These are phyloP conservation scores for Calephelis virginiensis DNA, from an alignment of 1,140 invertebrate species.

Conservation along the genomic window DNA sequence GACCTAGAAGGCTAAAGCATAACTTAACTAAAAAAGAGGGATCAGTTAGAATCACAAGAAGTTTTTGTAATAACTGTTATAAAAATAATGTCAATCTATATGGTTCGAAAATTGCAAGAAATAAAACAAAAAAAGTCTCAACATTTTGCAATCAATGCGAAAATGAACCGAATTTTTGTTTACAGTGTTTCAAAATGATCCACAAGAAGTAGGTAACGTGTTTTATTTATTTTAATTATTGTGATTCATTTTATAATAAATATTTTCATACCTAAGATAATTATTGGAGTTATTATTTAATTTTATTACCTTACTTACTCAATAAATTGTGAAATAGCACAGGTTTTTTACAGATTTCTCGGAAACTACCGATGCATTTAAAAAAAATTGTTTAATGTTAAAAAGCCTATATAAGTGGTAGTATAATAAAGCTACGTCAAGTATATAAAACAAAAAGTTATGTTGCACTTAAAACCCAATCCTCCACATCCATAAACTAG, in stretches of 20 bases:
- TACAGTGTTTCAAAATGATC: slow-evolving; percentile 45
- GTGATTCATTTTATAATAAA: slow-evolving; percentile 41
- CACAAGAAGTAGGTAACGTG: slow-evolving; percentile 38
- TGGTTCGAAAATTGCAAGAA: too few species aligned
- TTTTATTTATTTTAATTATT: slow-evolving; percentile 43
- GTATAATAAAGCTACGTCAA: slow-evolving; percentile 1
- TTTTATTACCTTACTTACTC: background rate
- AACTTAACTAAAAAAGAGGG: too few species aligned
- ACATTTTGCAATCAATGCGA: too few species aligned
- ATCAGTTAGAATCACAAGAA: too few species aligned
- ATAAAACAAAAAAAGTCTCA: too few species aligned
- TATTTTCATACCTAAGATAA: slow-evolving; percentile 34
- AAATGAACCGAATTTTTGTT: too few species aligned
- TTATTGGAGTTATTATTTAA: slow-evolving; percentile 4
- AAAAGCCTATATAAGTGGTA: slow-evolving; percentile 1
- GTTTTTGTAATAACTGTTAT: too few species aligned
- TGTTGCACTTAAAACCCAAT: slow-evolving; percentile 3
- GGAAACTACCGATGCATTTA: slow-evolving; percentile 5
- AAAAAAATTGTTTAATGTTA: background rate
- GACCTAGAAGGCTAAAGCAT: too few species aligned
- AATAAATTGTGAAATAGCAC: background rate
- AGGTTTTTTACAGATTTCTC: background rate
- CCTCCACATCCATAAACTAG: slow-evolving; percentile 1
- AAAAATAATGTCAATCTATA: too few species aligned
- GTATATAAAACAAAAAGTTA: slow-evolving; percentile 1